These are phyloP conservation scores for Bostrychus sinensis DNA, from an alignment of 2,113 vertebrate genomes.

Conservation along the genomic window DNA sequence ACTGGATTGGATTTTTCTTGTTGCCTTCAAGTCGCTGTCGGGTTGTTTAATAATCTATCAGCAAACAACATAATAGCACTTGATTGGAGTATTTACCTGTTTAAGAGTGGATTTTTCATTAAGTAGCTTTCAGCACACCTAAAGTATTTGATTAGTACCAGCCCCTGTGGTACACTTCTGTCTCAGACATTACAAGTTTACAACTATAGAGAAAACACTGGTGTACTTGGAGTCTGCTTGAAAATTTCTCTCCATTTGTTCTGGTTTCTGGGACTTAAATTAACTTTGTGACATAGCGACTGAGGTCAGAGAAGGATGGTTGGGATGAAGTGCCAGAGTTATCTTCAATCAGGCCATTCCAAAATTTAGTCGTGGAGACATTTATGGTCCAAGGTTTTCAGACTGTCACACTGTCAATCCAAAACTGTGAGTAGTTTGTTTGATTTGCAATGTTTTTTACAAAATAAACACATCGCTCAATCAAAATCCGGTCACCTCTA, in stretches of 20 bases:
- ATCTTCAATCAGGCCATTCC: too few relatives aligned
- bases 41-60: slow-evolving; percentile 19
- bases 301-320: neutral
- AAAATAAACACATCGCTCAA: too few relatives aligned
- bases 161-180: slow-evolving; percentile 33
- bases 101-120: slow-evolving; percentile 21
- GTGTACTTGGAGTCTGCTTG: slow-evolving; percentile 21
- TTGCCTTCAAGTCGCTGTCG: neutral
- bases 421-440: too few relatives aligned
- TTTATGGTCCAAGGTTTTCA: too few relatives aligned
- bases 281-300: too few relatives aligned
- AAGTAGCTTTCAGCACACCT: slow-evolving; percentile 32
- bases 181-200: slow-evolving; percentile 23
- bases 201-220: slow-evolving; percentile 23
- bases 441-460: too few relatives aligned
- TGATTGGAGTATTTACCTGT: slow-evolving; percentile 6
- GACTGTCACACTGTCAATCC: too few relatives aligned
- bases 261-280: slow-evolving; percentile 35
- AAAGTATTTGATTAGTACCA: slow-evolving; percentile 37
- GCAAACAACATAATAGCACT: neutral
- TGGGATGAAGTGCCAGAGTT: too few relatives aligned
- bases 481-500: too few relatives aligned
- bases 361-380: too few relatives aligned
- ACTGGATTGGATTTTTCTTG: neutral
- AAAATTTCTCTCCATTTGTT: slow-evolving; percentile 25